Conservation (phyloP, 2,113 vertebrate species). For the Podilymbus podiceps region DNA sequence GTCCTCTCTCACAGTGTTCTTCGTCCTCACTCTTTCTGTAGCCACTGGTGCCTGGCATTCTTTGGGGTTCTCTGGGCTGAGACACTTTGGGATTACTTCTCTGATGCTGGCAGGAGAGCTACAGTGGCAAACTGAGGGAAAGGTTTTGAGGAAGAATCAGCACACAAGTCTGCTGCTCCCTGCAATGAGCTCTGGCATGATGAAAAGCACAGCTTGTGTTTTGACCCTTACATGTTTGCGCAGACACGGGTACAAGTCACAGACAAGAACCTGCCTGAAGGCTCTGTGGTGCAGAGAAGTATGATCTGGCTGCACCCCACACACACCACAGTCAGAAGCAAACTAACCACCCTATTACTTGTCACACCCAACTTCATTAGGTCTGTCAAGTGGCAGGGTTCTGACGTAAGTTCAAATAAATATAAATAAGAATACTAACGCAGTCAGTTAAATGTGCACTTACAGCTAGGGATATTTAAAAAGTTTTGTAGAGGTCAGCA, state of each 20-base stretch:
- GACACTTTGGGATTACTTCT: neutral
- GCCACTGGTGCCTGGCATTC: neutral
- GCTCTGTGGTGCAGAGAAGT: neutral
- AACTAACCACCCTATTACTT: neutral
- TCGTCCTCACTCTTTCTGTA: neutral
- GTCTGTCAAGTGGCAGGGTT: neutral
- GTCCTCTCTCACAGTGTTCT: neutral
- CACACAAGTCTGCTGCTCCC: neutral
- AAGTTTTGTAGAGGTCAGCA: conserved; percentile 21
- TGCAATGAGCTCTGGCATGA: neutral
- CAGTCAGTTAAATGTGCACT: neutral
- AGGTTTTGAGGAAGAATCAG: neutral
- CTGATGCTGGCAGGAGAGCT: neutral
- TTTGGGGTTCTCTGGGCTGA: neutral
- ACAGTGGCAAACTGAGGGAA: neutral
- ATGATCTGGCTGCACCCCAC: neutral
- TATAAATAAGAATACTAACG: neutral
- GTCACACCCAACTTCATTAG: neutral
- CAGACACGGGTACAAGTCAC: neutral
- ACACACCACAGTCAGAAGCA: neutral
- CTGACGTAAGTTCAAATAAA: neutral
- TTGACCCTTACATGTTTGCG: neutral
- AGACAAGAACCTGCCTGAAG: neutral
- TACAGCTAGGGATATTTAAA: neutral
- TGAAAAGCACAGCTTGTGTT: neutral